These are phyloP conservation scores for Sarcophilus harrisii DNA, from an alignment of 2,797 vertebrate genomes.

Conservation along the genomic window DNA sequence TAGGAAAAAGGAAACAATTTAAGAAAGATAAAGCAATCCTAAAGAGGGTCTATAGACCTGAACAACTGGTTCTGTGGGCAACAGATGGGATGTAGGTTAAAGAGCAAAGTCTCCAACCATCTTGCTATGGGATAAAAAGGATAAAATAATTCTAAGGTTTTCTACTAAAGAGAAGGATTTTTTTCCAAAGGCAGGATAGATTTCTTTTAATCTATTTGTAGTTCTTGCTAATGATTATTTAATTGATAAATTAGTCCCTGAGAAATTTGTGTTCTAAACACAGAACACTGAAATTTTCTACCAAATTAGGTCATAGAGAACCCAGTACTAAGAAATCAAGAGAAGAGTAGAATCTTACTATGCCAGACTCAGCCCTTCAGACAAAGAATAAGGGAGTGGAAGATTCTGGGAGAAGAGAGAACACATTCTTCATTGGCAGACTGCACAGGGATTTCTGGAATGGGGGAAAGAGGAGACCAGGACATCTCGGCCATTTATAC, in stretches of 20 bases:
- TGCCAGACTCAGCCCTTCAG: not conserved
- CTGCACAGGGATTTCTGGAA: not conserved
- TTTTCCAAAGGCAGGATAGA: not conserved
- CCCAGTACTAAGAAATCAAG: not conserved
- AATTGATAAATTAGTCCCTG: not conserved
- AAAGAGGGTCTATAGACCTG: fast-evolving
- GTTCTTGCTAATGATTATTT: not conserved
- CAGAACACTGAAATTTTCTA: not conserved
- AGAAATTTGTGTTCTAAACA: not conserved
- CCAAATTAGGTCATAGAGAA: not conserved
- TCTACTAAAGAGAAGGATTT: not conserved
- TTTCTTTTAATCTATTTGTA: not conserved
- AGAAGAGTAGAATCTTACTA: not conserved
- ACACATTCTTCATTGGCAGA: not conserved
- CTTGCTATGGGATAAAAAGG: not conserved
- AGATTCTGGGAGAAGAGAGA: not conserved
- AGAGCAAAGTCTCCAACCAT: not conserved
- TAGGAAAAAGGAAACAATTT: not conserved
- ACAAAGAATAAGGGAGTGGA: not conserved
- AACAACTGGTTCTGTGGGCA: not conserved
- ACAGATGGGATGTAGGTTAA: not conserved
- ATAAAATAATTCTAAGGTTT: not conserved
- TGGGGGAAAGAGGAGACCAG: not conserved
- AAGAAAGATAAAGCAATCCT: not conserved
- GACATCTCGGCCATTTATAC: not conserved